Conservation (phyloP, 2,888 invertebrate species). For the Lamellibrachia columna region DNA sequence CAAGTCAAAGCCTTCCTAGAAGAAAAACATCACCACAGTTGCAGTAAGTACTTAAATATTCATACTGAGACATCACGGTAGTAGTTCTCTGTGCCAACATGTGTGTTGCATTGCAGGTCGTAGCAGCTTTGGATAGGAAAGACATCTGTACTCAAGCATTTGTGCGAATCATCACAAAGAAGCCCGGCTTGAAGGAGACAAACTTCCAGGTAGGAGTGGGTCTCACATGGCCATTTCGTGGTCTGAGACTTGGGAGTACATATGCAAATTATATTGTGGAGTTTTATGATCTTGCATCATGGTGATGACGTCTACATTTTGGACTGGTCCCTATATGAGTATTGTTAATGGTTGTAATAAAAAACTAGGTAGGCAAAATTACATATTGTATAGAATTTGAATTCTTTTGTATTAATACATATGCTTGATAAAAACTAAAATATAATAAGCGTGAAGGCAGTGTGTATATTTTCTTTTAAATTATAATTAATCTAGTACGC, state of each 20-base stretch:
- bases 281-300: too few species aligned
- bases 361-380: too few species aligned
- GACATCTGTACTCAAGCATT: conserved; percentile 80
- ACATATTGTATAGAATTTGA: neutral
- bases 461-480: neutral
- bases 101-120: neutral
- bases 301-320: too few species aligned
- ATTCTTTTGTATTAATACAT: neutral
- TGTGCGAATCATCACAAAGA: conserved; percentile 76
- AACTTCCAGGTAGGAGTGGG: conserved; percentile 77
- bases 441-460: neutral
- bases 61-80: neutral
- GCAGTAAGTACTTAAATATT: neutral
- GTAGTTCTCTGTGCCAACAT: neutral
- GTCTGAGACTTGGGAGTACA: too few species aligned
- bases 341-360: too few species aligned
- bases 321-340: too few species aligned
- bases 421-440: neutral
- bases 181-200: conserved; percentile 87
- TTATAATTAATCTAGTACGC: neutral
- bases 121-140: conserved; percentile 68
- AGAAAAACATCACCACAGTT: neutral
- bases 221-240: too few species aligned
- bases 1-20: neutral
- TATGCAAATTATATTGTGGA: too few species aligned